phyloP scores from a whole-genome alignment of 92 coral and sea anemone genomes.

The Zoanthus sociatus region DNA sequence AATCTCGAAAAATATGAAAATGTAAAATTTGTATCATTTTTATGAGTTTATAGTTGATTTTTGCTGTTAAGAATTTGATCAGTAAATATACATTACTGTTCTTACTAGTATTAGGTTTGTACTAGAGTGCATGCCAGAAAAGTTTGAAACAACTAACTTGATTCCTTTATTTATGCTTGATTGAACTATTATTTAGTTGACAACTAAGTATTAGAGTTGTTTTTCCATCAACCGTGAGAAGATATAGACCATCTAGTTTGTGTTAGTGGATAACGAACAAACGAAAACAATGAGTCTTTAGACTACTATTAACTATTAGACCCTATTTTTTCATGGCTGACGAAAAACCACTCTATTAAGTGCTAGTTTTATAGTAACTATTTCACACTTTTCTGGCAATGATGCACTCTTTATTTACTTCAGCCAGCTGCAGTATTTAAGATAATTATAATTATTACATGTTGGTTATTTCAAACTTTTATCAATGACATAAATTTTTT shows the following conservation, averaged over 20 bases:
- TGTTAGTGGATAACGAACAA: background rate
- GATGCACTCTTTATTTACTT: constrained; percentile 15
- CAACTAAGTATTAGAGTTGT: constrained; percentile 9
- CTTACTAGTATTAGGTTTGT: constrained; percentile 9
- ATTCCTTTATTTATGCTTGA: constrained; percentile 9
- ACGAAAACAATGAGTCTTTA: constrained; percentile 1
- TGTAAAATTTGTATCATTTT: constrained; percentile 2
- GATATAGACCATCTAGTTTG: constrained; percentile 7
- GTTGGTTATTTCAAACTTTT: constrained; percentile 14
- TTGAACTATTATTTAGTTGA: constrained; percentile 13
- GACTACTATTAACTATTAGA: constrained; percentile 10
- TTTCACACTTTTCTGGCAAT: constrained; percentile 16
- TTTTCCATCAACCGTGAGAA: constrained; percentile 17
- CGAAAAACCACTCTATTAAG: constrained; percentile 10
- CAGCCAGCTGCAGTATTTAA: constrained; percentile 11
- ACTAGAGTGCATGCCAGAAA: constrained; percentile 15
- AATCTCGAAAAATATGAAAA: constrained; percentile 11
- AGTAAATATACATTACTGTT: constrained; percentile 8
- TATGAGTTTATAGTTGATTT: constrained; percentile 8
- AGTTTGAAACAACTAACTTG: constrained; percentile 9
- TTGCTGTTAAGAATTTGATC: constrained; percentile 15
- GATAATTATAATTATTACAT: constrained; percentile 9
- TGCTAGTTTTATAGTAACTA: constrained; percentile 14
- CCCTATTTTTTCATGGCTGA: constrained; percentile 3
- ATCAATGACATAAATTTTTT: constrained; percentile 1